phyloP scores from a whole-genome alignment of 1,140 invertebrate species.

The Trypoxylus dichotomus region DNA sequence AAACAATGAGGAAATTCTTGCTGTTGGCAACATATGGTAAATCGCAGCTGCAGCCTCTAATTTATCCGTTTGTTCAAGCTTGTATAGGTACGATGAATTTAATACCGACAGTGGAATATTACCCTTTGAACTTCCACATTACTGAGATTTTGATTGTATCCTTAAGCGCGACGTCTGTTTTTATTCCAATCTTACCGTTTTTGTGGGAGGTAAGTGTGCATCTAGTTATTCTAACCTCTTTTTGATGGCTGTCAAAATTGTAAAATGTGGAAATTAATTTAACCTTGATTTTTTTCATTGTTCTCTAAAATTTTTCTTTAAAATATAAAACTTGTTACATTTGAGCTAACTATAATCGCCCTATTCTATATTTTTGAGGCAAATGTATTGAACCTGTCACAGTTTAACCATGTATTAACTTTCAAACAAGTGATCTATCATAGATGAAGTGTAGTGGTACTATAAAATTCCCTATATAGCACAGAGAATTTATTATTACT shows the following conservation, averaged over 20 bases:
- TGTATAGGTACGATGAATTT: conserved; percentile 80
- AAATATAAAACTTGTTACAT: too few relatives aligned
- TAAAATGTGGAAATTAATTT: too few relatives aligned
- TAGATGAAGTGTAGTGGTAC: too few relatives aligned
- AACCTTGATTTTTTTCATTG: too few relatives aligned
- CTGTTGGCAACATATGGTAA: conserved; percentile 68
- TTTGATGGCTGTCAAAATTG: not conserved
- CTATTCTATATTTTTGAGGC: too few relatives aligned
- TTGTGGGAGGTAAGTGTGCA: conserved; percentile 73
- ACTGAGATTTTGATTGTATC: conserved; percentile 81
- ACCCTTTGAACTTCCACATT: conserved; percentile 92
- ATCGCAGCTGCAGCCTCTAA: conserved; percentile 75
- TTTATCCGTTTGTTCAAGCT: conserved; percentile 93
- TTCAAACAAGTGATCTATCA: too few relatives aligned
- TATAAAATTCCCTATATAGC: too few relatives aligned
- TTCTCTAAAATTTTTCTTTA: too few relatives aligned
- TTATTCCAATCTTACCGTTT: conserved; percentile 89
- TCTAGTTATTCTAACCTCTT: not conserved
- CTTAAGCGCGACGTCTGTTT: conserved; percentile 76
- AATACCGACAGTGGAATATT: conserved; percentile 87
- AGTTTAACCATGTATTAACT: too few relatives aligned
- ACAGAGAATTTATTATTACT: too few relatives aligned
- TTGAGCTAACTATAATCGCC: too few relatives aligned
- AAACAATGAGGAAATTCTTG: conserved; percentile 86
- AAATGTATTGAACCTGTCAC: too few relatives aligned